Percentiles rank a stretch among this genome's conserved stretches.
Conservation (phyloP, 2,797 vertebrate species). For the Emys orbicularis region DNA sequence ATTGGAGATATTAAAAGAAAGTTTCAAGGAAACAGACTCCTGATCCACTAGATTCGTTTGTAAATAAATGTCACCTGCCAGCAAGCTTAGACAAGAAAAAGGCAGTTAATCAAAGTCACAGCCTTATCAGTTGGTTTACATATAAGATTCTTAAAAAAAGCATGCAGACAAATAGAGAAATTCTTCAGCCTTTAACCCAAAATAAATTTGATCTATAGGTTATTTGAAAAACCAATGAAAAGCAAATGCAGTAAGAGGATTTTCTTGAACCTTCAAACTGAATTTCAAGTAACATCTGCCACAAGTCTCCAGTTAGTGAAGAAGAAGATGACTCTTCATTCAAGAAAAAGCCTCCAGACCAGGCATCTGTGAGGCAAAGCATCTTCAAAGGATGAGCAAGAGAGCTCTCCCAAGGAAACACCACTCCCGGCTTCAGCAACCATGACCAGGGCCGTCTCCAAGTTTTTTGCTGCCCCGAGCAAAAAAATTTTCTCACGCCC, state of each 20-base stretch:
- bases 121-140: neutral
- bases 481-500: too few relatives aligned
- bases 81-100: neutral
- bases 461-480: too few relatives aligned
- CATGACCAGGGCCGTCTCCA: too few relatives aligned
- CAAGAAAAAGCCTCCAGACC: neutral
- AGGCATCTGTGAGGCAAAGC: neutral
- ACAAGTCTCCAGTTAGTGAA: neutral
- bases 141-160: neutral
- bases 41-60: neutral
- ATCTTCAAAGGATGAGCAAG: fast-evolving
- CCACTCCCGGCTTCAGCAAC: fast-evolving
- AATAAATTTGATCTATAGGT: neutral
- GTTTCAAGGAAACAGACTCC: neutral
- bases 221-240: neutral
- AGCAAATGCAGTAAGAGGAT: neutral
- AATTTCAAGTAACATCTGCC: neutral
- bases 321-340: neutral
- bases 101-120: neutral
- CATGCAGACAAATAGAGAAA: neutral
- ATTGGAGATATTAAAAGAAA: neutral
- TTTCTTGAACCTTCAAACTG: neutral
- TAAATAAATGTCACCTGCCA: neutral
- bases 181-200: neutral
- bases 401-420: neutral